Percentiles rank a stretch among this genome's conserved stretches.
These are phyloP conservation scores for Zootermopsis nevadensis DNA, from an alignment of 2,888 invertebrate genomes.

Conservation along the genomic window DNA sequence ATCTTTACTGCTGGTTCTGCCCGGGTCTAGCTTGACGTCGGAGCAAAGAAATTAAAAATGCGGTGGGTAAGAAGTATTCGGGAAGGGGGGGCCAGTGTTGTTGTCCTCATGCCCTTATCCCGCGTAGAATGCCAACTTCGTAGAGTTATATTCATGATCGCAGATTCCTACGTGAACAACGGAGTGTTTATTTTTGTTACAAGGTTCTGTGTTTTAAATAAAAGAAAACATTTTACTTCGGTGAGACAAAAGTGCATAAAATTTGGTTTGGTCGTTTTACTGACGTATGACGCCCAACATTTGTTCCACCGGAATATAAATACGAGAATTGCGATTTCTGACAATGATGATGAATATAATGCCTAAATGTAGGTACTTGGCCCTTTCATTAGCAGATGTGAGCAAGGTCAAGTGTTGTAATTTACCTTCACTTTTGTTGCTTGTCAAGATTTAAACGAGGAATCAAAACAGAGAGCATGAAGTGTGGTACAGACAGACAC, in stretches of 20 bases:
- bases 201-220: neutral
- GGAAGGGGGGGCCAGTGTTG: neutral
- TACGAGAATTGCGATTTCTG: neutral
- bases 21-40: neutral
- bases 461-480: no score
- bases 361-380: neutral
- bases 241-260: neutral
- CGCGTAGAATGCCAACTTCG: conserved; percentile 1
- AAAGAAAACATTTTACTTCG: neutral
- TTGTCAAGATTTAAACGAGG: no score
- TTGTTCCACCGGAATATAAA: no score
- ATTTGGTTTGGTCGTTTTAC: neutral
- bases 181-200: neutral
- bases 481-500: no score
- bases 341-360: neutral
- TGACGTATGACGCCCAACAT: neutral
- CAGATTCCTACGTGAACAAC: neutral
- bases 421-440: no score
- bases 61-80: neutral
- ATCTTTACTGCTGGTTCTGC: neutral
- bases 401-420: no score
- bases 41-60: neutral
- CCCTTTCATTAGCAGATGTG: neutral
- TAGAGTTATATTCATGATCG: conserved; percentile 3
- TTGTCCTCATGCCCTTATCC: neutral